These are phyloP conservation scores for Centropus unirufus DNA, from an alignment of 2,113 vertebrate genomes.

Conservation along the genomic window DNA sequence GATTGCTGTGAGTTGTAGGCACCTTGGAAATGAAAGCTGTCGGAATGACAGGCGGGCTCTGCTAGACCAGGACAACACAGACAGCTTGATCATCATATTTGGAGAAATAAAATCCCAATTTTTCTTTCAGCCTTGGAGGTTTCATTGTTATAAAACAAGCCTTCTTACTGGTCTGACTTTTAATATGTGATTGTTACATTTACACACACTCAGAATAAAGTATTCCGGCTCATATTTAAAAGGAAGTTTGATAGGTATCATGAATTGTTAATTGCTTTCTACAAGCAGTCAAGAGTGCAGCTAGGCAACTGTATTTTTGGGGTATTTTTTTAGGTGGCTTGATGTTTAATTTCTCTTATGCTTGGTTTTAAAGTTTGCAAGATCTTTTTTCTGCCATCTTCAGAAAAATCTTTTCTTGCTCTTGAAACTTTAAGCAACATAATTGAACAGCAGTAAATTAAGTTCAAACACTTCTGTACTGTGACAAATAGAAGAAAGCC, in stretches of 20 bases:
- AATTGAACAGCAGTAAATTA: not conserved
- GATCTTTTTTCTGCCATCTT: slow-evolving; percentile 19
- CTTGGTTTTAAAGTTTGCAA: not conserved
- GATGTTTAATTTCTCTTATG: slow-evolving; percentile 20
- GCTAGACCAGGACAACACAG: not conserved
- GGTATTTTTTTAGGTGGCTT: not conserved
- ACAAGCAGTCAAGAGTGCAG: not conserved
- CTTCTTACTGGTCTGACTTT: not conserved
- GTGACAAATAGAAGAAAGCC: slow-evolving; percentile 16
- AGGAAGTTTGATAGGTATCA: not conserved
- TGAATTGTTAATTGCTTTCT: not conserved
- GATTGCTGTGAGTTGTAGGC: not conserved
- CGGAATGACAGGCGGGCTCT: not conserved
- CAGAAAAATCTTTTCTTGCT: not conserved
- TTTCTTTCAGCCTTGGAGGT: not conserved
- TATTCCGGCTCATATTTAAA: not conserved
- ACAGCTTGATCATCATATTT: not conserved
- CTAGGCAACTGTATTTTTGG: not conserved
- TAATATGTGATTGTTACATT: not conserved
- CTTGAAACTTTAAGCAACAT: not conserved
- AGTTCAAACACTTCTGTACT: slow-evolving; percentile 23
- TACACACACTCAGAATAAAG: not conserved
- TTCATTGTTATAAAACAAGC: not conserved
- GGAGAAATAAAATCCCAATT: not conserved
- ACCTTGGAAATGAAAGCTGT: not conserved